These are phyloP conservation scores for Sarotherodon lohbergeri DNA, from an alignment of 2,113 vertebrate genomes.

Conservation along the genomic window DNA sequence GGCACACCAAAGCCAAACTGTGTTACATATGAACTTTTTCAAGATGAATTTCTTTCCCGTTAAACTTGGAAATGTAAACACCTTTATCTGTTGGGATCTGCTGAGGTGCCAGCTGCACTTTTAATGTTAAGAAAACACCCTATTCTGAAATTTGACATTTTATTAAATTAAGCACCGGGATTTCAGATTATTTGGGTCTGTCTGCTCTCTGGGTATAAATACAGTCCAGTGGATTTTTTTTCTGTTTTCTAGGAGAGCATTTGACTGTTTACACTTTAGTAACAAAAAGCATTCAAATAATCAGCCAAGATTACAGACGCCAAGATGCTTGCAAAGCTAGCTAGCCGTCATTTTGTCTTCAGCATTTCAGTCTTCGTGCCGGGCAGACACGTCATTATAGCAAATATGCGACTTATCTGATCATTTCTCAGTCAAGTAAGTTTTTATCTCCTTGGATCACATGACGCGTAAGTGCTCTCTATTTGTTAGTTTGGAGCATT, in stretches of 20 bases:
- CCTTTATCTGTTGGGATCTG: neutral
- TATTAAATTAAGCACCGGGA: neutral
- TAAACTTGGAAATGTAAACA: neutral
- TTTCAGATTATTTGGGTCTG: conserved; percentile 1
- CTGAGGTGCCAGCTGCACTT: neutral
- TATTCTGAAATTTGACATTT: neutral
- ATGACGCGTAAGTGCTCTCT: neutral
- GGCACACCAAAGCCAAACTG: conserved; percentile 7
- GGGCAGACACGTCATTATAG: neutral
- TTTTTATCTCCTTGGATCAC: neutral
- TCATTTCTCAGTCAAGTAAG: neutral
- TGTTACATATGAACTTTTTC: neutral
- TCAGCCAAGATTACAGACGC: conserved; percentile 8
- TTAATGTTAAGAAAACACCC: neutral
- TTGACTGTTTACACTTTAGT: conserved; percentile 51
- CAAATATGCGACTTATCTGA: neutral
- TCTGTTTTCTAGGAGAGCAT: conserved; percentile 19
- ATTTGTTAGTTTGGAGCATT: neutral
- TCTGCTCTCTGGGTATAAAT: neutral
- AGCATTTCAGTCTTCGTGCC: neutral
- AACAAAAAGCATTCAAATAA: conserved; percentile 8
- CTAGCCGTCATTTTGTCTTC: neutral
- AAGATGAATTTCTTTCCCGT: neutral
- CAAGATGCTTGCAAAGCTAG: conserved; percentile 18
- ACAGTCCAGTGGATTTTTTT: neutral